Evolutionary conservation across 2,888 invertebrate species (phyloP), one percentile per base, ranked within the genome.

Genomic region (Eupithecia centaureata): DNA sequence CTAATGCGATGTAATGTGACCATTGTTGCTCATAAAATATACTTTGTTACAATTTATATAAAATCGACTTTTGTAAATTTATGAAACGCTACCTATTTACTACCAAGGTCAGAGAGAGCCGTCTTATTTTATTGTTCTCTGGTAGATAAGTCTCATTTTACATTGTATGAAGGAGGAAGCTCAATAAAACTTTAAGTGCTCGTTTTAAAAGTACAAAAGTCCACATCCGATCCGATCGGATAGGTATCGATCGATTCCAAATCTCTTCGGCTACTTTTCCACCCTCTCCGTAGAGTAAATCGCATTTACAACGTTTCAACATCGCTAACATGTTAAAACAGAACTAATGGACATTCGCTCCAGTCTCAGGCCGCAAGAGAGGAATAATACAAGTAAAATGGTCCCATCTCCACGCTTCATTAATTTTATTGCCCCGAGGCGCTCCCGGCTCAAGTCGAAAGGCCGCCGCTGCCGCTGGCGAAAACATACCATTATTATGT

Each of bases 351-450:
- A 92, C 92, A 93, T 93, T 93, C 92, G 92, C 89, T 93, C 84
- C 92, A 91, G 92, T 91, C 91, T 89, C 87, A 90, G 92, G 89
- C 90, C 91, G 90, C 92, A 91, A 86, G 92, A 92, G 92, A 92
- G 89, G 92, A 92, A 92, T 93, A 93, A 92, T 92, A 92, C 91
- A 91, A 92, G 92, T 92, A 93, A 93, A 93, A 93, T 92, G 92
- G 92, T 92, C 92, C 92, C 92, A 92, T 93, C 93, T 92, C 93
- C 85, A 92, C 89, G 93, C 93, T 92, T 93, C 93, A 93, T 92
- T 93, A 92, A 91, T 88, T 92, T 93, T 93, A 93, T 92, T 91
- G 93, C 90, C 91, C 91, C 83, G 88, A 91, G 91, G 91, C 90
- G 90, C 91, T 91, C 89, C 84, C 82, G 80, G 70, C 82, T 87